Conservation (phyloP, 2,888 invertebrate genomes). For the Orthosia cruda region DNA sequence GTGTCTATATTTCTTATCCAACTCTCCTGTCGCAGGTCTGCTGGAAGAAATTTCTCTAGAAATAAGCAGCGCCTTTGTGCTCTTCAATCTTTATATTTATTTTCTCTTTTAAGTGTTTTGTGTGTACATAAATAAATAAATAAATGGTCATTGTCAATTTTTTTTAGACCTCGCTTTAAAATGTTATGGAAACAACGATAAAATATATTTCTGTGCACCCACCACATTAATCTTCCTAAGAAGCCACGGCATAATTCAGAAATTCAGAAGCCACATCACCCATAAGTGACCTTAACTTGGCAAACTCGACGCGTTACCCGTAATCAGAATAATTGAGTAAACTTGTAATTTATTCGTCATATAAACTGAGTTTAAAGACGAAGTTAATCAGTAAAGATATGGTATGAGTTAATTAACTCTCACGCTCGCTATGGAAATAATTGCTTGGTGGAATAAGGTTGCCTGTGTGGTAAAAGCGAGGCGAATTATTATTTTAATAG, state of each 20-base stretch:
- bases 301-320: conserved; percentile 46
- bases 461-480: conserved; percentile 30
- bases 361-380: conserved; percentile 74
- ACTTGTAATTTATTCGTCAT: conserved; percentile 73
- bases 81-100: no score
- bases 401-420: conserved; percentile 83
- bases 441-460: conserved; percentile 68
- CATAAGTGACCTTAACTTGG: conserved; percentile 42
- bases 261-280: conserved; percentile 20
- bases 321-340: conserved; percentile 67
- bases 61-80: no score
- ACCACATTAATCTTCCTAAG: conserved; percentile 8
- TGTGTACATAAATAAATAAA: no score
- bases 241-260: neutral
- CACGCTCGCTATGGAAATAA: conserved; percentile 79
- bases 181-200: neutral
- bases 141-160: no score
- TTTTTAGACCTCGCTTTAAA: neutral
- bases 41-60: no score
- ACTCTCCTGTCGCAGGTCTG: no score
- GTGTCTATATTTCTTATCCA: no score
- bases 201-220: neutral
- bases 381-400: conserved; percentile 81
- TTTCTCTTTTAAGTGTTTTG: no score
- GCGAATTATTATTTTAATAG: conserved; percentile 29